phyloP scores from a whole-genome alignment of 2,113 vertebrate genomes.

The Prietella phreatophila region DNA sequence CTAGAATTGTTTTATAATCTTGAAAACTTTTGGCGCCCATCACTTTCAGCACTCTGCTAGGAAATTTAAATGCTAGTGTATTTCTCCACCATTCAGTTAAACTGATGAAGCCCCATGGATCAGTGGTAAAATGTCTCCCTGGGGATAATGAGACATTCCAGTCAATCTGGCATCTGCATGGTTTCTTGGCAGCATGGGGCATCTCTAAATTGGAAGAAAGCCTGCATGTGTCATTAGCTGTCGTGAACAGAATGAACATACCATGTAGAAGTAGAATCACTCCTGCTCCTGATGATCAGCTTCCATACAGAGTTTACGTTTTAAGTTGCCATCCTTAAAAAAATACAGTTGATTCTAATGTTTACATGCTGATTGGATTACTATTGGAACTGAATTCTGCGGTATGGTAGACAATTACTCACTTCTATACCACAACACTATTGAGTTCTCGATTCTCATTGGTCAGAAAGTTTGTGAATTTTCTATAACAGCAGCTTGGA shows the following conservation, averaged over 20 bases:
- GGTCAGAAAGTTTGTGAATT: neutral
- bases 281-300: neutral
- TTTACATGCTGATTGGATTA: neutral
- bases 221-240: neutral
- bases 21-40: neutral
- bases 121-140: constrained; percentile 16
- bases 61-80: neutral
- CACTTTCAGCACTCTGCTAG: neutral
- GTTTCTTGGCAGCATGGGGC: constrained; percentile 4
- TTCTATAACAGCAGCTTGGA: neutral
- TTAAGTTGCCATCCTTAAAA: neutral
- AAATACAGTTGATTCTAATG: neutral
- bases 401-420: neutral
- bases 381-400: neutral
- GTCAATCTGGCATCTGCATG: constrained; percentile 30
- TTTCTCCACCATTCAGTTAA: constrained; percentile 3
- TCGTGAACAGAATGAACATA: neutral
- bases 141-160: constrained; percentile 8
- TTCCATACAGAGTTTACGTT: neutral
- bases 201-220: constrained; percentile 4
- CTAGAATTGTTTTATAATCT: neutral
- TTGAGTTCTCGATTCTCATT: neutral
- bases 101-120: constrained; percentile 10
- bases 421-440: neutral
- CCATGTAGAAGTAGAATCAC: neutral